phyloP scores from a whole-genome alignment of 2,888 invertebrate species.

The Drosophila tanythrix region DNA sequence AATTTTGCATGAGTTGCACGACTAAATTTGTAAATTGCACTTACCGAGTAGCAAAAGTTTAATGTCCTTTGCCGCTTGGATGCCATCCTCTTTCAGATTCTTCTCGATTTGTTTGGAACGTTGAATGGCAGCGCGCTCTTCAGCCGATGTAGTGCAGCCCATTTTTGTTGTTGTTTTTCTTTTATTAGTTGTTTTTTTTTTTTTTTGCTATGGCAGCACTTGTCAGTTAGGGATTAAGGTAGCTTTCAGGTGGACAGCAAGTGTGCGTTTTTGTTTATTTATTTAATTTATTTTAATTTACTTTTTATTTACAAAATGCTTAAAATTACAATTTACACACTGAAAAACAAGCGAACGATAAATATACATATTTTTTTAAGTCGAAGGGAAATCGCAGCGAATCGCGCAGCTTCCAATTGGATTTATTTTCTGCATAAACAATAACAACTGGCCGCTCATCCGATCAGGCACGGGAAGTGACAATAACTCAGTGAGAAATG shows the following conservation, averaged over 20 bases:
- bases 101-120: slow-evolving; percentile 99
- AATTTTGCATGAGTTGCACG: slow-evolving; percentile 14
- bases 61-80: slow-evolving; percentile 99
- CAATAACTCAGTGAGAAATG: slow-evolving; percentile 47
- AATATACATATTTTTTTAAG: neutral
- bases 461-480: slow-evolving; percentile 55
- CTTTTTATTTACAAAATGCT: slow-evolving; percentile 50
- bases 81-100: slow-evolving; percentile 98
- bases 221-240: slow-evolving; percentile 35
- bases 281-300: slow-evolving; percentile 23
- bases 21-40: slow-evolving; percentile 67
- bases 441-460: slow-evolving; percentile 50
- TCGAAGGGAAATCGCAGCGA: slow-evolving; percentile 25
- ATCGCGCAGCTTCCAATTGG: slow-evolving; percentile 53
- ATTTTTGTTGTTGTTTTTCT: slow-evolving; percentile 86
- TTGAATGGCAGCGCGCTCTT: slow-evolving; percentile 98
- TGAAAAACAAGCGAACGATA: slow-evolving; percentile 29
- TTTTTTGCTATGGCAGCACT: slow-evolving; percentile 53
- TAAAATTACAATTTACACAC: slow-evolving; percentile 60
- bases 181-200: slow-evolving; percentile 36
- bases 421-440: slow-evolving; percentile 55
- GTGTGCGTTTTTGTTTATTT: slow-evolving; percentile 24
- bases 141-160: slow-evolving; percentile 99
- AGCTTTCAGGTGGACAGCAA: slow-evolving; percentile 26
- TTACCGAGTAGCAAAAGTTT: slow-evolving; percentile 98